Evolutionary conservation across 2,888 invertebrate genomes (phyloP).

Genomic region (Xanthia icteritia): DNA sequence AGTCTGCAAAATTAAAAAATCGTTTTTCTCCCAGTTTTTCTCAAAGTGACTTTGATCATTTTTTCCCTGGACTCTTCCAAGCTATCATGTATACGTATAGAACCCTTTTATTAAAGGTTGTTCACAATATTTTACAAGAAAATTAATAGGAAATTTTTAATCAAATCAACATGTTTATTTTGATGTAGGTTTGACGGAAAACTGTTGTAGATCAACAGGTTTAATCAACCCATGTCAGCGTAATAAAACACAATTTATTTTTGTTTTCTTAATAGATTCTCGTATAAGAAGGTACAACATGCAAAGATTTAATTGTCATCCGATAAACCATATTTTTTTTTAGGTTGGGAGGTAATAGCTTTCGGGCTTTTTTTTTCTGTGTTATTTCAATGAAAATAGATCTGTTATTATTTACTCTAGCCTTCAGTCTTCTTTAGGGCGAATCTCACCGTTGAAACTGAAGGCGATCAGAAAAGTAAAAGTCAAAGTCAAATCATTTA

Average conservation of each 20-base stretch:
- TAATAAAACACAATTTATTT: conserved; percentile 38
- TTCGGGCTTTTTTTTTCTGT: neutral
- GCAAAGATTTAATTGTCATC: neutral
- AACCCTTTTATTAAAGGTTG: neutral
- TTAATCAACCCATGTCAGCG: conserved; percentile 63
- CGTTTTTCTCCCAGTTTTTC: no score
- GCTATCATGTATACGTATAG: neutral
- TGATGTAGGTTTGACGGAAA: conserved; percentile 63
- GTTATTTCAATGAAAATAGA: neutral
- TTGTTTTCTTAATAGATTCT: conserved; percentile 37
- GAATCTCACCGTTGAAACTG: no score
- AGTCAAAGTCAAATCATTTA: no score
- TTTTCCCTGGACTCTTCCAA: no score
- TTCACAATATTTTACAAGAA: neutral
- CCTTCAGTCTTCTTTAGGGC: neutral
- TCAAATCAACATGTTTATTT: conserved; percentile 42
- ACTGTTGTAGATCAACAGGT: conserved; percentile 56
- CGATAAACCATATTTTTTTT: neutral
- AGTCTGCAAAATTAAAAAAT: no score
- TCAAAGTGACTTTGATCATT: no score
- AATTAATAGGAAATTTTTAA: neutral
- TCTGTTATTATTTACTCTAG: neutral
- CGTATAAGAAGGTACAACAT: neutral
- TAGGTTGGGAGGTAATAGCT: neutral
- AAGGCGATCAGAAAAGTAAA: no score